Conservation (phyloP, 2,888 invertebrate genomes). For the Eurois occulta region DNA sequence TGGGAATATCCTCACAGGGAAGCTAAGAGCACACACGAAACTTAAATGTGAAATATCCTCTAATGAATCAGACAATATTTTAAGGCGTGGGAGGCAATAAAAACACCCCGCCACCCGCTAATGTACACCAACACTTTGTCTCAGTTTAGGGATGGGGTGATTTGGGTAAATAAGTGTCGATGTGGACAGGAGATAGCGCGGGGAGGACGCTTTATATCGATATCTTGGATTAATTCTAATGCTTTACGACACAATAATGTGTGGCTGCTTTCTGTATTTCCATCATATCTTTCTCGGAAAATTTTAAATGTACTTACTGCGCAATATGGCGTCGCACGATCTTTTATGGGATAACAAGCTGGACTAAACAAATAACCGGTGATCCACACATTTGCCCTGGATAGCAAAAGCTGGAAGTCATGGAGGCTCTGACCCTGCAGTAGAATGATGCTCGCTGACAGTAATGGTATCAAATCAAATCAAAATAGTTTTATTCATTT, state of each 20-base stretch:
- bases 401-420: background rate
- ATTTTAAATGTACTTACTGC: background rate
- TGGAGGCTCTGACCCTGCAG: background rate
- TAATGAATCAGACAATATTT: slow-evolving; percentile 91
- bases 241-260: background rate
- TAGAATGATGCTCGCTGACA: background rate
- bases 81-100: slow-evolving; percentile 89
- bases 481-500: no score
- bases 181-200: slow-evolving; percentile 78
- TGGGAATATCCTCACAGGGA: slow-evolving; percentile 79
- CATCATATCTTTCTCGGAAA: background rate
- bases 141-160: slow-evolving; percentile 85
- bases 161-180: slow-evolving; percentile 87
- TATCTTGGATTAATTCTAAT: slow-evolving; percentile 41
- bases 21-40: slow-evolving; percentile 86
- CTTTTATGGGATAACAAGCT: background rate
- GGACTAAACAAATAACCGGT: background rate
- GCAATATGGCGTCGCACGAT: background rate
- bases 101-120: slow-evolving; percentile 85
- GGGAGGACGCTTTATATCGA: slow-evolving; percentile 61
- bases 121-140: slow-evolving; percentile 89
- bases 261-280: background rate
- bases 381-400: background rate
- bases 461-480: no score
- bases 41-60: slow-evolving; percentile 90